Conservation (phyloP, 2,797 vertebrate species). For the Harpagifer antarcticus region DNA sequence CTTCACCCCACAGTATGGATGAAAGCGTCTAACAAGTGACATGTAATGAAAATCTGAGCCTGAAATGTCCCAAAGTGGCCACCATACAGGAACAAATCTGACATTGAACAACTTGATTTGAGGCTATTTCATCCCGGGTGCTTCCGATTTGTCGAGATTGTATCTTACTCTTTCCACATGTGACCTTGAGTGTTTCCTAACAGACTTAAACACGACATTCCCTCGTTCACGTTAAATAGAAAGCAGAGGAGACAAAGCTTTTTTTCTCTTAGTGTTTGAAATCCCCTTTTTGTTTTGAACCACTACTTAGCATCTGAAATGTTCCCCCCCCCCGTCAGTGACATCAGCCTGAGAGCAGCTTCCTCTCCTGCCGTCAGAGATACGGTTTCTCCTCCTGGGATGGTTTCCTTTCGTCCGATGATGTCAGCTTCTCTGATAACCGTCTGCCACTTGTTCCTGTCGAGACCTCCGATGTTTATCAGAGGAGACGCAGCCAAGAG, state of each 20-base stretch:
- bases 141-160: background rate
- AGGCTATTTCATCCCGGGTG: background rate
- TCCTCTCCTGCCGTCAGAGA: background rate
- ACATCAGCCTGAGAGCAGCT: conserved; percentile 2
- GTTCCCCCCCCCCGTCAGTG: background rate
- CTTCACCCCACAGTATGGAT: too few relatives aligned
- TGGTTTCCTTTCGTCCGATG: background rate
- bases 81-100: too few relatives aligned
- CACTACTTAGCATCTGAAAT: background rate
- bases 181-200: background rate
- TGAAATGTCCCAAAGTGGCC: too few relatives aligned
- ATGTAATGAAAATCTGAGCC: too few relatives aligned
- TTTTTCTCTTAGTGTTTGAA: background rate
- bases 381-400: conserved; percentile 10
- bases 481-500: background rate
- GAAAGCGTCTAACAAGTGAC: too few relatives aligned
- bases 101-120: background rate
- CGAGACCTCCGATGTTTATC: conserved; percentile 28
- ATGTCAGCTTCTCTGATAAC: conserved; percentile 45
- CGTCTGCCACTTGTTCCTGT: conserved; percentile 40
- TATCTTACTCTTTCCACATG: background rate
- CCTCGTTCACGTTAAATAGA: background rate
- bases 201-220: conserved; percentile 1
- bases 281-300: too few relatives aligned
- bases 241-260: background rate